Evolutionary conservation across 2,888 invertebrate species (phyloP).

Genomic region (Elegia similella): DNA sequence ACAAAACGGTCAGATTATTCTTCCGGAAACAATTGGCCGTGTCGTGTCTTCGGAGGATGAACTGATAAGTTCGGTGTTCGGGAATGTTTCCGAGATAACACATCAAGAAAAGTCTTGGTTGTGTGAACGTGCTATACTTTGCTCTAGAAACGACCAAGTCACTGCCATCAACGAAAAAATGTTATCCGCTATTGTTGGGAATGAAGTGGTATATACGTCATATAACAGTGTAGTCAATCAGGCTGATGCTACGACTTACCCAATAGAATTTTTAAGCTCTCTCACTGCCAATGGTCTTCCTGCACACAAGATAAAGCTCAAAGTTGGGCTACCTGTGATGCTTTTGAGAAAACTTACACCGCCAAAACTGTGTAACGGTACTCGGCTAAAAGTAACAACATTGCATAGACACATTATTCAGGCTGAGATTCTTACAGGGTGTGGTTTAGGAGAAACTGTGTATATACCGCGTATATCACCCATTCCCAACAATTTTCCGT

Average conservation of each 20-base stretch:
- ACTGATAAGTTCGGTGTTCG: neutral
- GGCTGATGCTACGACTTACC: neutral
- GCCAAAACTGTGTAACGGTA: too few relatives aligned
- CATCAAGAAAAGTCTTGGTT: neutral
- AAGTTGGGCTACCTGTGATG: neutral
- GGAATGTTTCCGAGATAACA: slow-evolving; percentile 1
- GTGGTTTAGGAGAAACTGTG: neutral
- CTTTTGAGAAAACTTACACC: neutral
- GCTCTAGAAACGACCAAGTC: too few relatives aligned
- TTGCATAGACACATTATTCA: neutral
- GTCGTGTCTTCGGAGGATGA: neutral
- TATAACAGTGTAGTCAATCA: slow-evolving; percentile 1
- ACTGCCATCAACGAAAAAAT: neutral
- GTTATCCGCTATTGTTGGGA: neutral
- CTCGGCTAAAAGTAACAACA: neutral
- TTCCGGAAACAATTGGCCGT: neutral
- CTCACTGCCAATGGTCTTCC: too few relatives aligned
- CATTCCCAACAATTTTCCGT: too few relatives aligned
- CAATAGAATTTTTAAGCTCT: too few relatives aligned
- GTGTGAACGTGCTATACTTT: slow-evolving; percentile 2
- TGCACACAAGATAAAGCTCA: neutral
- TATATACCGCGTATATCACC: too few relatives aligned
- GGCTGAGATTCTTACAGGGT: neutral
- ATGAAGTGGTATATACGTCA: slow-evolving; percentile 1
- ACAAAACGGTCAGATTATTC: slow-evolving; percentile 1